A percentile compares a stretch with the other conserved stretches of the same genome.
phyloP scores from a whole-genome alignment of 2,113 vertebrate species.

The Pantherophis guttatus region DNA sequence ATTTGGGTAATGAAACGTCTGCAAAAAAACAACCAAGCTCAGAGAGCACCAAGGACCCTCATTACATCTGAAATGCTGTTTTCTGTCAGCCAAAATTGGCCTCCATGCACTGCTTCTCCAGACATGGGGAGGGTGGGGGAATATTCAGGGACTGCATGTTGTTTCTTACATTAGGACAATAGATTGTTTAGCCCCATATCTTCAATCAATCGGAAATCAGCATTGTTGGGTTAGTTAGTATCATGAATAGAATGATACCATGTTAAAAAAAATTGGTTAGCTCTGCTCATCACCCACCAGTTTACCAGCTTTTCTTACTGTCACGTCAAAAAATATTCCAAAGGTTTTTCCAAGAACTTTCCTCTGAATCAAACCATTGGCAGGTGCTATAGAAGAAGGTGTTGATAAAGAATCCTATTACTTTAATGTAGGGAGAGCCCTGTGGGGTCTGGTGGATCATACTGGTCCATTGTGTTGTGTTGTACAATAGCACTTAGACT shows the following conservation, averaged over 20 bases:
- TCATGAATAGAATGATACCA: background rate
- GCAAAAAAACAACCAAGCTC: background rate
- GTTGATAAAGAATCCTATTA: background rate
- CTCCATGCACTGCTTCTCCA: background rate
- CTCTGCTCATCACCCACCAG: background rate
- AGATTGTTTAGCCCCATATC: background rate
- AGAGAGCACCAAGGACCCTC: background rate
- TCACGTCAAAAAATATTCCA: background rate
- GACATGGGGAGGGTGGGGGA: background rate
- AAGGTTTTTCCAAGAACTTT: background rate
- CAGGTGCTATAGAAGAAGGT: background rate
- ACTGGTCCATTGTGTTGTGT: background rate
- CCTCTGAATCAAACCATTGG: background rate
- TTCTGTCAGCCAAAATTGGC: background rate
- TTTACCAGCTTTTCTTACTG: background rate
- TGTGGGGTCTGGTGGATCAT: background rate
- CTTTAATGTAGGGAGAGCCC: background rate
- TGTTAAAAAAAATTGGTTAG: background rate
- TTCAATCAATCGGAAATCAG: background rate
- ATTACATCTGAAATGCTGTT: background rate
- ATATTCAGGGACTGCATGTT: background rate
- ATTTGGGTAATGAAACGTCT: background rate
- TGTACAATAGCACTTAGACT: background rate
- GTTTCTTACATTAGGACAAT: background rate
- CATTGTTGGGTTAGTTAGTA: background rate